Conservation (phyloP, 2,797 vertebrate species). For the Alcedo quadribrachys region DNA sequence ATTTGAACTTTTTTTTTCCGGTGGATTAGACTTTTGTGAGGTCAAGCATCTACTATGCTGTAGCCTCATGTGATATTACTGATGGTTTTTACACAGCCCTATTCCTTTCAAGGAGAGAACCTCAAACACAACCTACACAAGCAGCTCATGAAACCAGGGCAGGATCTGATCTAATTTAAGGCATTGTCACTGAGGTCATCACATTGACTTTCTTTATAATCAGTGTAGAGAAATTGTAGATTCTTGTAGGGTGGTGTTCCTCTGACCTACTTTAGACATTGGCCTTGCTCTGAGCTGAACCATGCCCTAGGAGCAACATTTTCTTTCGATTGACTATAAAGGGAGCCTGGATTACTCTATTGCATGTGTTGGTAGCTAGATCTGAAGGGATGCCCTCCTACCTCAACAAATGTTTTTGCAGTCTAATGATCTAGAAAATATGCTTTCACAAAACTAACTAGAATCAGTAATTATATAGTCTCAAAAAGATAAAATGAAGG, state of each 20-base stretch:
- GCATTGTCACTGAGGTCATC: background rate
- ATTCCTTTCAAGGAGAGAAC: background rate
- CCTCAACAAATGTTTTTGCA: background rate
- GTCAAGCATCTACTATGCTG: background rate
- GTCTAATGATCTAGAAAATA: background rate
- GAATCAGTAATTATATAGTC: background rate
- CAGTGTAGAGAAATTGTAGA: background rate
- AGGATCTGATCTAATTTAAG: background rate
- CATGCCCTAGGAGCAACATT: background rate
- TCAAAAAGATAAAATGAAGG: background rate
- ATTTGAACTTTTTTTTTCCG: background rate
- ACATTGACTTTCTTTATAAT: background rate
- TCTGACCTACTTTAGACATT: background rate
- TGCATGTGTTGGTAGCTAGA: fast-evolving
- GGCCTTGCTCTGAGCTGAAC: background rate
- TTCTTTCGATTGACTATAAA: background rate
- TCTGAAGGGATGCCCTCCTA: background rate
- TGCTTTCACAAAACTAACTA: background rate
- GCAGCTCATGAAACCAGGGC: background rate
- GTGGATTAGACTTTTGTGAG: background rate
- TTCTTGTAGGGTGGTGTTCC: background rate
- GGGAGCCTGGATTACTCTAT: background rate
- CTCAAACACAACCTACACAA: background rate
- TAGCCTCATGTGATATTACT: background rate
- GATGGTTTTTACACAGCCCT: background rate